Base-by-base conservation (phyloP, 2,113 vertebrate species). In the Paracanthobrama guichenoti region DNA sequence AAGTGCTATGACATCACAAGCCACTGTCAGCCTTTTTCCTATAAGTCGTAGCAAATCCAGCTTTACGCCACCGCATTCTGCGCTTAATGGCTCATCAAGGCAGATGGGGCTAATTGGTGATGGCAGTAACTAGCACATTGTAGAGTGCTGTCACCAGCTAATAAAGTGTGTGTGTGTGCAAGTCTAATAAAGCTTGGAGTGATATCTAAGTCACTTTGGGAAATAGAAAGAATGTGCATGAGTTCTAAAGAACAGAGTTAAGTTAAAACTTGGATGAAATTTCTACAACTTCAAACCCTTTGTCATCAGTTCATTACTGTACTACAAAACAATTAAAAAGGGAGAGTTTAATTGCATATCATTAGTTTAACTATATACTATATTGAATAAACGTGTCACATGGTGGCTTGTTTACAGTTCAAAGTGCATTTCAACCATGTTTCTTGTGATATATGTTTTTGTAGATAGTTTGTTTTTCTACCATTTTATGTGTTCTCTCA, bases 31-130 rank as follows among this genome's bases (percentile, higher is more conserved):
- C 76, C 71, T 87, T 75, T 44, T 85, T 84, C 87, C 88, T 90
- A 76, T 85, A 92, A 86, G 90, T 86, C 78, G 88, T 86, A 86
- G 80, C 85, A 93, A 93, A 94, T 94, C 93, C 90, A 88, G 90
- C 91, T 93, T 93, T 93, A 89, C 90, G 81, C 86, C 88, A 92
- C 84, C 60, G 87, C 85, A 88, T 55, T 82, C 87, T 82, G 79
- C 46, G 86, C 88, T 92, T 92, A 93, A 92, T 89, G 89, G 89
- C 89, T 84, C 85, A 81, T 94, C 93, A 92, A 88, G 72, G 39
- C 73, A 89, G 92, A 94, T 94, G 67, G 93, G 53, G 59, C 89
- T 94, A 94, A 95, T 92, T 91, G 86, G 75, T 89, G 82, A 82
- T 80, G 93, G 92, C 84, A 81, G 57, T 74, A 79, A 86, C 81